Evolutionary conservation across 2,888 invertebrate genomes (phyloP).

Genomic region (Hemithea aestivaria): DNA sequence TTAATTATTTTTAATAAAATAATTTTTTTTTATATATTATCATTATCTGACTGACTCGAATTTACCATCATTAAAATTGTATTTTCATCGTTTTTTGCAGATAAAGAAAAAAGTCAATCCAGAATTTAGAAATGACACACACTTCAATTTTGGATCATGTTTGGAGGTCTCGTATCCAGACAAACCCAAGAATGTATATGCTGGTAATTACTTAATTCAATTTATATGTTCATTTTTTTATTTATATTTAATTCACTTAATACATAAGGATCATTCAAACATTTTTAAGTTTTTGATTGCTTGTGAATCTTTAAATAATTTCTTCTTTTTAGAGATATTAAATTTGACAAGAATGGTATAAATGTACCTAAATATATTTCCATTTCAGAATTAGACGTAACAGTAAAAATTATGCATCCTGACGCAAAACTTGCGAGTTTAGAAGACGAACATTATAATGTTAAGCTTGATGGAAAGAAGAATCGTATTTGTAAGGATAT

Average conservation of each 20-base stretch:
- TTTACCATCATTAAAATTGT: too few relatives aligned
- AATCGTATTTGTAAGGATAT: constrained; percentile 25
- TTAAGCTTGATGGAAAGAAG: neutral
- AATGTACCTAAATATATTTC: too few relatives aligned
- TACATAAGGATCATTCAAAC: too few relatives aligned
- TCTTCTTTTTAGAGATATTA: too few relatives aligned
- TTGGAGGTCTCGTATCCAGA: constrained; percentile 32
- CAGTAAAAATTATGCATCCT: constrained; percentile 29
- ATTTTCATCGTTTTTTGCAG: too few relatives aligned
- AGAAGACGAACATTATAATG: constrained; percentile 7
- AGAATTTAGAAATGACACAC: neutral
- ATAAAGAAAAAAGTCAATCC: neutral
- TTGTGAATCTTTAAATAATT: too few relatives aligned
- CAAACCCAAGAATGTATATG: constrained; percentile 27
- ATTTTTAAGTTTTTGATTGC: too few relatives aligned
- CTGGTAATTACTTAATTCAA: constrained; percentile 32
- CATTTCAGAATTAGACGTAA: constrained; percentile 35
- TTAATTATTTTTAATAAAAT: too few relatives aligned
- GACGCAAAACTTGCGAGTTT: constrained; percentile 24
- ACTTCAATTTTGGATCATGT: constrained; percentile 36
- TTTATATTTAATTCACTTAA: too few relatives aligned
- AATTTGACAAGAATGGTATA: too few relatives aligned
- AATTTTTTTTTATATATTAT: too few relatives aligned
- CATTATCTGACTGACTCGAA: too few relatives aligned
- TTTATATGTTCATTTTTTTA: constrained; percentile 2